Percentiles rank a stretch among this genome's conserved stretches.
Evolutionary conservation across 37 sponge, comb jelly and placozoan genomes (phyloP).

Genomic region (Amphimedon queenslandica): DNA sequence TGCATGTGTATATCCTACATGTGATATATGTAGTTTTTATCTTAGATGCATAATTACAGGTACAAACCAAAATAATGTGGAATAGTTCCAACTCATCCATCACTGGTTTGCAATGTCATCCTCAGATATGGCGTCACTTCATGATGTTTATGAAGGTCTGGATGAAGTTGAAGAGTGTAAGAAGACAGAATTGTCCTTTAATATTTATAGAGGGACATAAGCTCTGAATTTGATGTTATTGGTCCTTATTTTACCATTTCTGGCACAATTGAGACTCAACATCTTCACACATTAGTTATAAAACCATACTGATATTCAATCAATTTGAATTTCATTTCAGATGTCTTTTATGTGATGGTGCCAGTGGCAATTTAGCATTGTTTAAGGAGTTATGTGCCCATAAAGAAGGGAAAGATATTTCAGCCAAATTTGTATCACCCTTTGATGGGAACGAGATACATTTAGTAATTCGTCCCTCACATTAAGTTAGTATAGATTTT

Average conservation of each 20-base stretch:
- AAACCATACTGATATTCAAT: no score
- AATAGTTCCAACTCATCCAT: slow-evolving; percentile 14
- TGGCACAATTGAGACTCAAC: slow-evolving; percentile 12
- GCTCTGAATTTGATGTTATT: slow-evolving; percentile 10
- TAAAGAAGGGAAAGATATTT: neutral
- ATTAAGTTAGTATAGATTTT: slow-evolving; percentile 4
- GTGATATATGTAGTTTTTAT: no score
- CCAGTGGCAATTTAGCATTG: slow-evolving; percentile 8
- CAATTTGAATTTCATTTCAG: no score
- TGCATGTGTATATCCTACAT: neutral
- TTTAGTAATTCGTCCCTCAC: slow-evolving; percentile 1
- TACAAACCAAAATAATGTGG: neutral
- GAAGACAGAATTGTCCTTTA: slow-evolving; percentile 19
- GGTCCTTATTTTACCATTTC: slow-evolving; percentile 29
- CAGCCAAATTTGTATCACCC: neutral
- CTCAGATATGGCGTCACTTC: neutral
- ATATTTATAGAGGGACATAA: slow-evolving; percentile 8
- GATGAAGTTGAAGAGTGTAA: neutral
- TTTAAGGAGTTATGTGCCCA: neutral
- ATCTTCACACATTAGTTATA: neutral
- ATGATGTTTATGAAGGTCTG: neutral
- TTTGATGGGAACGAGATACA: neutral
- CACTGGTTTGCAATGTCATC: slow-evolving; percentile 18
- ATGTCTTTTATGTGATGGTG: slow-evolving; percentile 3
- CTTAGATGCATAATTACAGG: neutral